Conservation (phyloP, 2,113 vertebrate genomes). For the Plestiodon gilberti region DNA sequence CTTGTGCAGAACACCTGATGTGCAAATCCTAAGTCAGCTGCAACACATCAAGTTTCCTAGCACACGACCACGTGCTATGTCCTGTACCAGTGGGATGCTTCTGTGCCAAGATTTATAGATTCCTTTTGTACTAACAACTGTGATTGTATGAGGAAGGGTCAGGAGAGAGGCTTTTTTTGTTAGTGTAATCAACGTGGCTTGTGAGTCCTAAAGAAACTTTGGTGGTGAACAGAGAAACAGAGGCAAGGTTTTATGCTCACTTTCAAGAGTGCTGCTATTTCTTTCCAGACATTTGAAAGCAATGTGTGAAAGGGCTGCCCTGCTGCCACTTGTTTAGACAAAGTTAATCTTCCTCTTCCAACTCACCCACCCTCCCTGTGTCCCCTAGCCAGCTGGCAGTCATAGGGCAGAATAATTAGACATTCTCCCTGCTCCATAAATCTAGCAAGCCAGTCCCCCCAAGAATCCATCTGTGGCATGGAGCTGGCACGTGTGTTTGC, state of each 20-base stretch:
- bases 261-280: neutral
- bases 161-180: neutral
- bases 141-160: constrained; percentile 8
- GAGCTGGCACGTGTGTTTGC: neutral
- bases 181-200: neutral
- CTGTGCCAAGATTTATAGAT: constrained; percentile 23
- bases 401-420: too few relatives aligned
- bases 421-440: constrained; percentile 1
- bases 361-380: neutral
- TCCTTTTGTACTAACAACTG: constrained; percentile 9
- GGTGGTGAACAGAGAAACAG: neutral
- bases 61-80: constrained; percentile 14
- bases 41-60: constrained; percentile 16
- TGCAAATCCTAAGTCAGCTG: constrained; percentile 5
- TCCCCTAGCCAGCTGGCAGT: neutral
- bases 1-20: neutral
- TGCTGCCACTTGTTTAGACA: neutral
- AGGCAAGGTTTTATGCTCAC: neutral
- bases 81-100: constrained; percentile 37
- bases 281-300: rapidly evolving
- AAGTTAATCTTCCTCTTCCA: constrained; percentile 8
- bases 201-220: neutral
- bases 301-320: neutral
- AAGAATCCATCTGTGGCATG: neutral
- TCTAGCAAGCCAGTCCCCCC: neutral